These are phyloP conservation scores for Hyperoplus immaculatus DNA, from an alignment of 2,797 vertebrate genomes.

Conservation along the genomic window DNA sequence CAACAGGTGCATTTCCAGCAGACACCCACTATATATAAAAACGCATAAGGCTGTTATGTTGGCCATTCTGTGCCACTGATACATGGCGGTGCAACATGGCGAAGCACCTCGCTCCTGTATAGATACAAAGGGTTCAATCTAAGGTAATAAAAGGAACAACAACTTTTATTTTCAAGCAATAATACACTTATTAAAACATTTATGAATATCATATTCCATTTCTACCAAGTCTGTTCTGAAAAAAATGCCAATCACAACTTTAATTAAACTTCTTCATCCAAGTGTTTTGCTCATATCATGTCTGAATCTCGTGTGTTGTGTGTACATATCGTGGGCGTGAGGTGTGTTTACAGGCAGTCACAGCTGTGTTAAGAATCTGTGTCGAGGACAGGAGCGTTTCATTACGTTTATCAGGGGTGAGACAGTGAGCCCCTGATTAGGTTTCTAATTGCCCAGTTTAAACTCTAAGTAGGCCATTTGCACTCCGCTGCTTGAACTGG, in stretches of 20 bases:
- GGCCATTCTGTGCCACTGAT: too few relatives aligned
- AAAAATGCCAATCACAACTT: neutral
- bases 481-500: conserved; percentile 81
- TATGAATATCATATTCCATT: too few relatives aligned
- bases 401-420: conserved; percentile 75
- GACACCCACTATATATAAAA: too few relatives aligned
- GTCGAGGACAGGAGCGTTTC: conserved; percentile 78
- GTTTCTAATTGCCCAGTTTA: conserved; percentile 88
- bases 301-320: neutral
- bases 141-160: too few relatives aligned
- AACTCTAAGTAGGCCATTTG: conserved; percentile 89
- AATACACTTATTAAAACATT: too few relatives aligned
- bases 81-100: too few relatives aligned
- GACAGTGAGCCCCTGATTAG: conserved; percentile 83
- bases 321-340: neutral
- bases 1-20: too few relatives aligned
- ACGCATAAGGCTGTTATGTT: too few relatives aligned
- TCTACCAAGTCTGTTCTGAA: too few relatives aligned
- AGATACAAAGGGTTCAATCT: too few relatives aligned
- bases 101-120: too few relatives aligned
- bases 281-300: neutral
- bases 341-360: conserved; percentile 31
- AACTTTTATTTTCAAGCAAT: too few relatives aligned
- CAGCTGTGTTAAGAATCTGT: conserved; percentile 67
- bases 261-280: neutral